phyloP scores from a whole-genome alignment of 2,113 vertebrate genomes.

The Gasterosteus aculeatus region DNA sequence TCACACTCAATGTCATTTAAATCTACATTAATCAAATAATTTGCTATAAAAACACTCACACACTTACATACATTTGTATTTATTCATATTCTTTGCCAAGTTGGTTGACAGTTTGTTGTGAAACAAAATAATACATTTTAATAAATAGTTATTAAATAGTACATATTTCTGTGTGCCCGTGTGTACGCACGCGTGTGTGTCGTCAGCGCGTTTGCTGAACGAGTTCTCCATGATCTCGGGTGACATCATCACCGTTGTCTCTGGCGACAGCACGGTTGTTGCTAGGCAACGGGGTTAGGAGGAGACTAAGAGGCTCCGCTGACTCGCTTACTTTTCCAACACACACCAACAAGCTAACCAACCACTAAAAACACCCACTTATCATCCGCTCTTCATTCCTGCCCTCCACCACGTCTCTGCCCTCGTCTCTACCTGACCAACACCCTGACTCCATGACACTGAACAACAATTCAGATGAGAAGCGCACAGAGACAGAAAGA shows the following conservation, averaged over 20 bases:
- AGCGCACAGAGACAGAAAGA: constrained; percentile 7
- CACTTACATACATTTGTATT: neutral
- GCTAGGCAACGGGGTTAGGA: constrained; percentile 80
- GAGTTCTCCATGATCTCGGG: constrained; percentile 69
- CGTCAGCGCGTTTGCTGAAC: constrained; percentile 33
- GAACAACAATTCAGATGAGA: constrained; percentile 28
- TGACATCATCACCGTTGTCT: constrained; percentile 75
- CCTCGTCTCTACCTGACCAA: constrained; percentile 19
- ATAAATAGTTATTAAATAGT: neutral
- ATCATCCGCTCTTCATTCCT: constrained; percentile 1
- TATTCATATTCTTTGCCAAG: constrained; percentile 9
- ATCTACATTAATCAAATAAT: constrained; percentile 29
- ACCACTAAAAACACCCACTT: constrained; percentile 4
- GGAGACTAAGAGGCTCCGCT: constrained; percentile 58
- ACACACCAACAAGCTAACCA: neutral
- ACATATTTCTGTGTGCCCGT: neutral
- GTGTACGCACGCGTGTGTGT: neutral
- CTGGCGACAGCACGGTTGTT: constrained; percentile 73
- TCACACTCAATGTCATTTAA: constrained; percentile 30
- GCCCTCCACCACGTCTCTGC: neutral
- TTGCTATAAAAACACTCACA: constrained; percentile 7
- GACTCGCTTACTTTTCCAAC: constrained; percentile 40
- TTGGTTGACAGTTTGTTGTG: neutral
- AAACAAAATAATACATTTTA: constrained; percentile 1
- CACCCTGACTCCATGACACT: constrained; percentile 26